Evolutionary conservation across 1,140 invertebrate species (phyloP).

Genomic region (Rhizoglyphus robini): DNA sequence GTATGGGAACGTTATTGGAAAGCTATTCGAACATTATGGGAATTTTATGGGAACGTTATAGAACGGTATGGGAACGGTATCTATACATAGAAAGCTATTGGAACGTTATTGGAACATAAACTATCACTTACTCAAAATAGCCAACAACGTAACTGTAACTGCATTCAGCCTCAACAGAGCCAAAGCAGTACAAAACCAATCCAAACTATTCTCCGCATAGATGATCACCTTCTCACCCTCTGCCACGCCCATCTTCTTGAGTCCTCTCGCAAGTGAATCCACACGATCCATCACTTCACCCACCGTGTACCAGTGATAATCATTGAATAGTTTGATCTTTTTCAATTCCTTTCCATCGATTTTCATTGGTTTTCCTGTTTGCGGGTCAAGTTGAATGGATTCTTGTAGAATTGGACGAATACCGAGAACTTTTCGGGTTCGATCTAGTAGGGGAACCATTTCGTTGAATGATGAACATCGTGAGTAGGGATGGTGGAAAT

Average conservation of each 20-base stretch:
- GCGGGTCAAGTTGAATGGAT: slow-evolving; percentile 74
- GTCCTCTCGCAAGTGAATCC: slow-evolving; percentile 58
- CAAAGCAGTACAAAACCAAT: slow-evolving; percentile 38
- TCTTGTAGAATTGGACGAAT: slow-evolving; percentile 77
- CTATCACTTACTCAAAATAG: not conserved
- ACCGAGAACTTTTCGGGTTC: slow-evolving; percentile 61
- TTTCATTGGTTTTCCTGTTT: slow-evolving; percentile 34
- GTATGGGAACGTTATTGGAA: too few species aligned
- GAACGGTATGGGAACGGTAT: not conserved
- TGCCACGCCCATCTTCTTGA: slow-evolving; percentile 46
- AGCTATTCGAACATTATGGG: too few species aligned
- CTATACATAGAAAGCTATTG: slow-evolving; percentile 13
- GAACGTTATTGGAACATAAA: not conserved
- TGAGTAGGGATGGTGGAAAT: slow-evolving; percentile 63
- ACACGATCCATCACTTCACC: slow-evolving; percentile 59
- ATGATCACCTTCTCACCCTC: slow-evolving; percentile 34
- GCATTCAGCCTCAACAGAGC: slow-evolving; percentile 35
- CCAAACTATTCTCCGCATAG: slow-evolving; percentile 38
- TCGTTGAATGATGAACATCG: slow-evolving; percentile 68
- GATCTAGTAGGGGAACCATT: slow-evolving; percentile 42
- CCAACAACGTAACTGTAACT: slow-evolving; percentile 26
- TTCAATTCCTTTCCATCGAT: slow-evolving; percentile 13
- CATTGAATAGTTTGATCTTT: slow-evolving; percentile 7
- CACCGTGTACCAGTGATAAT: slow-evolving; percentile 77
- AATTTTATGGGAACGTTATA: not conserved